Evolutionary conservation across 1,140 invertebrate species (phyloP).

Genomic region (Hyposmocoma kahamanoa): DNA sequence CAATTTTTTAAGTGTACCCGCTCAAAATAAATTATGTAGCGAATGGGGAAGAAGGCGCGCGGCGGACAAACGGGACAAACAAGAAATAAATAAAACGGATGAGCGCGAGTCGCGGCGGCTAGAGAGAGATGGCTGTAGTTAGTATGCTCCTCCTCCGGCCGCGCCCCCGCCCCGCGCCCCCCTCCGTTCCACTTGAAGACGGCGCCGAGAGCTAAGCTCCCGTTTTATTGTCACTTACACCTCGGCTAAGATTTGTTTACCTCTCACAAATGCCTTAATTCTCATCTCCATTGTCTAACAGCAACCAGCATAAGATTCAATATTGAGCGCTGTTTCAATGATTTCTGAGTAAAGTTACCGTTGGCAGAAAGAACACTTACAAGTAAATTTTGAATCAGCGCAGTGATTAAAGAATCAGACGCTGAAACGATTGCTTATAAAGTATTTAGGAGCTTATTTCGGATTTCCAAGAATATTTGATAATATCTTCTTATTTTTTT

Average conservation of each 20-base stretch:
- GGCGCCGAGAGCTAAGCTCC: slow-evolving; percentile 62
- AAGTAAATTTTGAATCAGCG: slow-evolving; percentile 51
- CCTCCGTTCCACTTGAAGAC: slow-evolving; percentile 57
- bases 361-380: slow-evolving; percentile 25
- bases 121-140: slow-evolving; percentile 34
- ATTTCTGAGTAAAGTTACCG: slow-evolving; percentile 7
- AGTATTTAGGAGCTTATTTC: slow-evolving; percentile 50
- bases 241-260: slow-evolving; percentile 58
- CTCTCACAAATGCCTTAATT: slow-evolving; percentile 30
- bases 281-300: slow-evolving; percentile 14
- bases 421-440: slow-evolving; percentile 52
- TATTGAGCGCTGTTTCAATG: slow-evolving; percentile 7
- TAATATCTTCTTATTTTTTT: slow-evolving; percentile 35
- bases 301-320: slow-evolving; percentile 20
- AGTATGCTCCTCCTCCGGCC: slow-evolving; percentile 22
- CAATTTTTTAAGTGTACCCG: slow-evolving; percentile 70
- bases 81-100: slow-evolving; percentile 58
- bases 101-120: slow-evolving; percentile 37
- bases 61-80: slow-evolving; percentile 51
- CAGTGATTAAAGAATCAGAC: slow-evolving; percentile 52
- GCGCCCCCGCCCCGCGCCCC: slow-evolving; percentile 12
- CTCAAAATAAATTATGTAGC: slow-evolving; percentile 71
- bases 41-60: slow-evolving; percentile 49
- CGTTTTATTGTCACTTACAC: slow-evolving; percentile 71
- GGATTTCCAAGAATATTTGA: slow-evolving; percentile 46